Evolutionary conservation across 1,140 invertebrate genomes (phyloP).

Genomic region (Lutraria rhynchaena): DNA sequence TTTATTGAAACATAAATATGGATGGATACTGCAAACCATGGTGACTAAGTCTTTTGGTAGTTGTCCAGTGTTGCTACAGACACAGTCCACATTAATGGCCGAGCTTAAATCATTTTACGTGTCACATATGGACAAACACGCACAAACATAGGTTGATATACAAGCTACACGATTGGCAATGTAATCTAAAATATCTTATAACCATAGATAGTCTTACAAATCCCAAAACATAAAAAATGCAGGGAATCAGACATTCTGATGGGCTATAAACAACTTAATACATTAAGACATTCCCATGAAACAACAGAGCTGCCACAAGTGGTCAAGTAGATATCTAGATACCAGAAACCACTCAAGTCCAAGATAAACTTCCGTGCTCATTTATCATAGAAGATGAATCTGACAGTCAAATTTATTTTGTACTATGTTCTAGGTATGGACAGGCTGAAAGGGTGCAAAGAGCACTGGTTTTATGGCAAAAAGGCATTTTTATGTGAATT

Average conservation of each 20-base stretch:
- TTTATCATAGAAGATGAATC: slow-evolving; percentile 24
- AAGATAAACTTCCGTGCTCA: slow-evolving; percentile 6
- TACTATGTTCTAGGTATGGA: slow-evolving; percentile 12
- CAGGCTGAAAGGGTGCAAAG: slow-evolving; percentile 30
- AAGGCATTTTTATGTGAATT: slow-evolving; percentile 52
- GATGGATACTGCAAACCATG: too few relatives aligned
- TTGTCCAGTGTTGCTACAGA: too few relatives aligned
- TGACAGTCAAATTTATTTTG: slow-evolving; percentile 28
- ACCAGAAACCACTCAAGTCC: slow-evolving; percentile 11
- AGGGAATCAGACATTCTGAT: slow-evolving; percentile 14
- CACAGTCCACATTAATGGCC: too few relatives aligned
- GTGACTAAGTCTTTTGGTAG: too few relatives aligned
- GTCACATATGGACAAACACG: too few relatives aligned
- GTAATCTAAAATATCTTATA: too few relatives aligned
- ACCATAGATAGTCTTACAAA: too few relatives aligned
- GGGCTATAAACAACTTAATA: slow-evolving; percentile 31
- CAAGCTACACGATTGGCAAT: too few relatives aligned
- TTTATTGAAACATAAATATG: too few relatives aligned
- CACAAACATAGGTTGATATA: too few relatives aligned
- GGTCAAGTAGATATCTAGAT: slow-evolving; percentile 33
- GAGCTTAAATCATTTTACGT: too few relatives aligned
- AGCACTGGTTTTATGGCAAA: slow-evolving; percentile 40
- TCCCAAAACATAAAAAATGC: too few relatives aligned
- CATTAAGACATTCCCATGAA: slow-evolving; percentile 5
- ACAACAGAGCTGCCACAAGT: slow-evolving; percentile 14